Evolutionary conservation across 2,797 vertebrate genomes (phyloP), one percentile per base, ranked within the genome.

Genomic region (Percopsis omiscomaycus): DNA sequence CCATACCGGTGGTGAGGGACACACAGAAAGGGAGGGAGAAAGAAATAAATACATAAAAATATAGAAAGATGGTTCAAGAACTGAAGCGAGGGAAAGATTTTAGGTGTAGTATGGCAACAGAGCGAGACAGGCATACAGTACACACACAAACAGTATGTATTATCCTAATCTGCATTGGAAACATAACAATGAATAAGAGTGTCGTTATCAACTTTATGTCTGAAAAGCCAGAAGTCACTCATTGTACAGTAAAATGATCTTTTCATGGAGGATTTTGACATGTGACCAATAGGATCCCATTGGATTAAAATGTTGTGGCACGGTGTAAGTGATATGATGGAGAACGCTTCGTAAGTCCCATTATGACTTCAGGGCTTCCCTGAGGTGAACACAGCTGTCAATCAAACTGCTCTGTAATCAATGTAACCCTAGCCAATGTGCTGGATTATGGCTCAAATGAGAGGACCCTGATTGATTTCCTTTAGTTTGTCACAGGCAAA

Each of bases 371-470:
- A 71, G 59, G 53, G 60, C 66, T 65, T 56, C 79, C 81, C 79
- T 54, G 77, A 79, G 84, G 78, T 71, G 71, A 57, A 73, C 69
- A 46, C 5, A 60, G 66, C 79, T 86, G 86, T 81, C 88, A 88
- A 74, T 90, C 88, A 88, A 64, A 81, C 64, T 56, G 72, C 69
- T 78, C 80, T 70, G 71, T 70, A 85, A 89, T 89, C 87, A 88
- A 86, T 87, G 74, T 58, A 49, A 71, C 80, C 78, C 66, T 72
- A 70, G 70, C 62, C 58, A 57, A 79, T 73, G 16, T 63, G 80
- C 68, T 87, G 84, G 85, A 87, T 88, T 86, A 90, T 90, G 4
- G 44, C 79, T 82, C 72, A 90, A 88, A 89, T 86, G 84, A 88
- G 86, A 74, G 81, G 67, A 46, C 61, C 59, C 27, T 10, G 52